Conservation (phyloP, 2,888 invertebrate genomes). For the Aproaerema taeniolella region DNA sequence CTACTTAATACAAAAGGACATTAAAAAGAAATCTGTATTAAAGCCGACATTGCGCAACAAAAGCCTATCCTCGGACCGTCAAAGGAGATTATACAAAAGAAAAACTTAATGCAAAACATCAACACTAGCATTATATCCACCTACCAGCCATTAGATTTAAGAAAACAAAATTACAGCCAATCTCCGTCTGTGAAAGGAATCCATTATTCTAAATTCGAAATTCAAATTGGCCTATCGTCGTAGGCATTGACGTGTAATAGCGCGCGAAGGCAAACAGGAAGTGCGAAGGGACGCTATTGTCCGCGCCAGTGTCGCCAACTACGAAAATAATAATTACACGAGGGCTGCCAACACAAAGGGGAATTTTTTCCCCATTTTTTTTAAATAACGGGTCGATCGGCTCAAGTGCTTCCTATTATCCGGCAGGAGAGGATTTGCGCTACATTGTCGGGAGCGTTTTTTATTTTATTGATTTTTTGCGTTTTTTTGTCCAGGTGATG, state of each 20-base stretch:
- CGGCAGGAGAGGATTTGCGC: constrained; percentile 59
- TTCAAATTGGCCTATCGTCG: constrained; percentile 72
- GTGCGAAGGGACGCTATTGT: constrained; percentile 64
- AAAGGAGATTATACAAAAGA: too few relatives aligned
- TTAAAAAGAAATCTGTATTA: too few relatives aligned
- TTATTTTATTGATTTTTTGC: constrained; percentile 35
- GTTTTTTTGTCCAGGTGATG: constrained; percentile 50
- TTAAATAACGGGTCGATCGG: constrained; percentile 69
- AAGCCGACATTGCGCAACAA: too few relatives aligned
- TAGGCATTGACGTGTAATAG: constrained; percentile 74
- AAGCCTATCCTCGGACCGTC: too few relatives aligned
- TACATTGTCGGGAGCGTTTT: constrained; percentile 57
- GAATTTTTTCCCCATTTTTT: constrained; percentile 37
- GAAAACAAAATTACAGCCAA: constrained; percentile 58
- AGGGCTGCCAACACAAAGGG: constrained; percentile 64
- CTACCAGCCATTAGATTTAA: constrained; percentile 22
- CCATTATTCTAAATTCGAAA: constrained; percentile 65
- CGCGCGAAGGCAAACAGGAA: constrained; percentile 77
- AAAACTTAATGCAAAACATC: too few relatives aligned
- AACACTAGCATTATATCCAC: constrained; percentile 17
- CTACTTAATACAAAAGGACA: too few relatives aligned
- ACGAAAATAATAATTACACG: constrained; percentile 76
- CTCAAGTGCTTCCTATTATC: constrained; percentile 73
- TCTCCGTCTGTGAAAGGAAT: constrained; percentile 49
- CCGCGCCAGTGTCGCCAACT: constrained; percentile 71